Base-by-base conservation (phyloP, 2,797 vertebrate species). In the Sebastolobus altivelis region DNA sequence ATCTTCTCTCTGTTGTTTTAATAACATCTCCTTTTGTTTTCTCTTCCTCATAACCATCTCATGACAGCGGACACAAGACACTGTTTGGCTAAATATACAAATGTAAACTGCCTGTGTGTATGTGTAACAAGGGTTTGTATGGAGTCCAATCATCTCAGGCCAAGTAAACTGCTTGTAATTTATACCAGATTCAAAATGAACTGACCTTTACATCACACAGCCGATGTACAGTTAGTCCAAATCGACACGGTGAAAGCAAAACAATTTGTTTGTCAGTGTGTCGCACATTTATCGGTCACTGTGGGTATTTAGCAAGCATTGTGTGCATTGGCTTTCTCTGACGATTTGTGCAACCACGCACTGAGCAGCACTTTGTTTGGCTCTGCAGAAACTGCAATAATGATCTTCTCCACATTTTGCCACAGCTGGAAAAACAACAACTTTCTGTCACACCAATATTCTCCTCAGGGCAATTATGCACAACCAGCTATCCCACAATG, bases 1-100 rank as follows among this genome's bases (percentile, higher is more conserved):
- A 67, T 91, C 68, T 67, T 72, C 65, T 69, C 82, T 77, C 35
- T 72, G 4, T 76, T 90, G 86, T 92, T 90, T 83, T 79, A 86
- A 84, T 84, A 89, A 87, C 76, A 76, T 83, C 77, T 78, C 67
- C 72, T 38, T 74, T 40, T 70, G 38, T 52, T 38, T 62, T 61
- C 65, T 63, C 69, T 67, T 77, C 82, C 75, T 81, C 65, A 37
- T 38, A 75, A 82, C 38, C 62, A 38, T 76, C 54, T 69, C 59
- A 80, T 82, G 83, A 77, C 68, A 77, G 60, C 65, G 43, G 49
- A 75, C 54, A 38, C 38, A 74, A 76, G 72, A 71, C 25, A 7
- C 33, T 38, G 40, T 69, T 65, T 69, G 72, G 69, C 27, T 22
- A 80, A 75, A 79, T 65, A 78, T 35, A 54, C 63, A 82, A 52